Evolutionary conservation across 2,888 invertebrate species (phyloP), one percentile per base, ranked within the genome.

Genomic region (Oxystoma pomonae): DNA sequence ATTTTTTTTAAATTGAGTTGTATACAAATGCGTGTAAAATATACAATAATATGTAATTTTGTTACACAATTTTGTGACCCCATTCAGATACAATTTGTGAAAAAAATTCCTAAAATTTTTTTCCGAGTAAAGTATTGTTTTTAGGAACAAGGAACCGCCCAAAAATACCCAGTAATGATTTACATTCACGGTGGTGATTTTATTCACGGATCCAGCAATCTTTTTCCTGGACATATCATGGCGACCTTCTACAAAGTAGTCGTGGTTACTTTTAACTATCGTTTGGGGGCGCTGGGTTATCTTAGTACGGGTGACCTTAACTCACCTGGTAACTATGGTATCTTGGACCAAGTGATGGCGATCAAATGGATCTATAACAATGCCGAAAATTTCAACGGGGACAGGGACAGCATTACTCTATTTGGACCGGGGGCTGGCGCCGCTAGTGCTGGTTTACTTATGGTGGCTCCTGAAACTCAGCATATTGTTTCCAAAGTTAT

Each of bases 151-250:
- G 74, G 73, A 49, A 81, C 89, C n/a, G 89, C 91, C 0, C 88
- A 90, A 75, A 87, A 86, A 61, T 96, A 90, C 79, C 92, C 97
- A 0, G 96, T 97, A 0, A 92, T 98, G 91, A 86, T 98, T 57
- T 96, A 97, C 81, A 94, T 98, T 70, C 97, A 98, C 77, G 97
- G 96, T 0, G 97, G 97, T 0, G 94, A 96, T 77, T 97, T 95
- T 79, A 85, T 89, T 19, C 89, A 90, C 58, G 97, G 97, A 1
- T 92, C 96, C 1, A 96, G 95, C 0, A 96, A 96, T 78, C 83
- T 90, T 51, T 96, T 96, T 78, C 94, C 94, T 2, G 95, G 87
- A 0, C 95, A 96, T 71, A 88, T 94, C 74, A 77, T 96, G 77
- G 94, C 96, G 0, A 90, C 89, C 0, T 95, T 95, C 81, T 94